These are phyloP conservation scores for Hypanus sabinus DNA, from an alignment of 2,113 vertebrate genomes.

Conservation along the genomic window DNA sequence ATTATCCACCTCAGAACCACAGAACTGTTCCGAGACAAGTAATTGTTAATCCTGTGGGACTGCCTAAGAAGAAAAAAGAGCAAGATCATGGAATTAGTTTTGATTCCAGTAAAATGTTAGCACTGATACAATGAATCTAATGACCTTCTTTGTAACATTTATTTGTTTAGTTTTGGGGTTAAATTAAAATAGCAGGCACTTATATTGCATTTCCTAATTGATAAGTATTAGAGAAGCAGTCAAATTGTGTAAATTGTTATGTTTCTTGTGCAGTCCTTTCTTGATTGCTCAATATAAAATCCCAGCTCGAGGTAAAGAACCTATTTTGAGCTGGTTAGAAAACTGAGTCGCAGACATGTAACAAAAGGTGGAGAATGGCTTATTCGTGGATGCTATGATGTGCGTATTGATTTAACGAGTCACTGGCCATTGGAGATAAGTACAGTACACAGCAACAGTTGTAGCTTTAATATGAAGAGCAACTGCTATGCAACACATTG, in stretches of 20 bases:
- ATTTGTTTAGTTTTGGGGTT: too few species aligned
- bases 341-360: background rate
- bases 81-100: background rate
- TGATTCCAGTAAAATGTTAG: background rate
- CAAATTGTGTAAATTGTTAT: background rate
- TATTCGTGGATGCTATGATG: constrained; percentile 3
- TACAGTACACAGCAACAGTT: constrained; percentile 41
- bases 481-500: constrained; percentile 40
- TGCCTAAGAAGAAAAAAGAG: background rate
- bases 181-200: too few species aligned
- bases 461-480: constrained; percentile 37
- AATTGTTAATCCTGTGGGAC: too few species aligned
- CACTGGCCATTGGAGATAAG: constrained; percentile 38
- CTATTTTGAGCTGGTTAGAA: background rate
- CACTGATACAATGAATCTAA: background rate
- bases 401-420: constrained; percentile 29
- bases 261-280: background rate
- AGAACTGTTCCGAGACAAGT: too few species aligned
- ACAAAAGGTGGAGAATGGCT: background rate
- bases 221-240: background rate
- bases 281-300: background rate
- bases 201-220: background rate
- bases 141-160: background rate
- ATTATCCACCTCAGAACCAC: too few species aligned
- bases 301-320: background rate